Percentiles rank a stretch among this genome's conserved stretches.
These are phyloP conservation scores for Girardia tigrina DNA, from an alignment of 2,888 invertebrate genomes.

Conservation along the genomic window DNA sequence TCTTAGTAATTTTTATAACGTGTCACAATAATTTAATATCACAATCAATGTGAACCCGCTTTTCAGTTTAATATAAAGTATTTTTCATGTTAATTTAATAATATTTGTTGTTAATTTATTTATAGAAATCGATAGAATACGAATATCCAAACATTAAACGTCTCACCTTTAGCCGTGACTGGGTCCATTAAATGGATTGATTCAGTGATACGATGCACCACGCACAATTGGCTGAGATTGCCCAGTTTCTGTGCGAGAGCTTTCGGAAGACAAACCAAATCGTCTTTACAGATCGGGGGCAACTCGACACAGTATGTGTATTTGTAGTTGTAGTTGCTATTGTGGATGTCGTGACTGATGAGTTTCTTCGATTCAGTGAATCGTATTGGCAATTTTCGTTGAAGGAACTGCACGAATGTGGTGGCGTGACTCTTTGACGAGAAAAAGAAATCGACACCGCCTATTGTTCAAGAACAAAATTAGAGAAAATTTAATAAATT, in stretches of 20 bases:
- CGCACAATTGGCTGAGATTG: conserved; percentile 70
- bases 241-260: conserved; percentile 72
- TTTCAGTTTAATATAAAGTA: too few species aligned
- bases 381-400: conserved; percentile 69
- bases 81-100: too few species aligned
- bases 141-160: too few species aligned
- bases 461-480: too few species aligned
- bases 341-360: conserved; percentile 89
- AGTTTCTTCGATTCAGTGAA: conserved; percentile 50
- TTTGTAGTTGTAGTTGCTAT: conserved; percentile 89
- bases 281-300: conserved; percentile 74
- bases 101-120: too few species aligned
- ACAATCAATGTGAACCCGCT: too few species aligned
- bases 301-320: conserved; percentile 79
- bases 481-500: too few species aligned
- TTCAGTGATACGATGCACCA: conserved; percentile 75
- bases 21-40: too few species aligned
- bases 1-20: too few species aligned
- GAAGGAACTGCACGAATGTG: conserved; percentile 84
- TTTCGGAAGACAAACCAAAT: conserved; percentile 70
- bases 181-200: conserved; percentile 84
- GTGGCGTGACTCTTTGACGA: conserved; percentile 73
- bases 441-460: conserved; percentile 84
- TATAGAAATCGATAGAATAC: too few species aligned
- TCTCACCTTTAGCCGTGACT: conserved; percentile 53